Base-by-base conservation (phyloP, 2,888 invertebrate species). In the Spicauda simplicius region DNA sequence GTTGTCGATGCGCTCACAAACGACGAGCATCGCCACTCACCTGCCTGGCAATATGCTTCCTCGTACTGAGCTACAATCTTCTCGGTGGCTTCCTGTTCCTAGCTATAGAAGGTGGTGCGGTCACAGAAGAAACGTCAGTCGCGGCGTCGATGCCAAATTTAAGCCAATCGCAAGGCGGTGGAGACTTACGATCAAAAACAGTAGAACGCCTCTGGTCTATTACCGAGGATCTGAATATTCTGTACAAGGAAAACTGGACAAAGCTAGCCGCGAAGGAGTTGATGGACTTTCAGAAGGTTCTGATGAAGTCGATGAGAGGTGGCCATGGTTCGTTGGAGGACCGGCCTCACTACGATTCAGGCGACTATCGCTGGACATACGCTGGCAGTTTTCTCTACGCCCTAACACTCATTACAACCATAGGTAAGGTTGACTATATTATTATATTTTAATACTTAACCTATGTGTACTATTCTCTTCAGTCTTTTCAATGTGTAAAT, bases 211-310 rank as follows among this genome's bases (percentile, higher is more conserved):
- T 97, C 69, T 97, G 97, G 97, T 96, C 96, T 69, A 97, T 97
- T 73, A 97, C 98, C 0, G 96, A 97, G 84, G 96, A 97, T 81
- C 92, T 98, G 65, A 98, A 98, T 84, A 97, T 98, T 76, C 92
- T 98, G 67, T 97, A 98, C 84, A 96, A 97, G 80, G 97, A 97
- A 78, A 98, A 98, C 86, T 98, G 98, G 98, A 98, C 98, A 16
- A 94, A 96, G 73, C 86, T 97, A 72, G 98, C 98, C 0, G 97
- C 97, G n/a, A 95, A 96, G 74, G 97, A 97, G 86, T 97, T 99
- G 75, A 94, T 97, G 85, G 95, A 96, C 79, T 97, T 97, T 83
- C 97, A 98, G 89, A 95, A 96, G 76, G 93, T 94, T 62, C 77
- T 95, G 66, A 88, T 95, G 68, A 88, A 92, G 73, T 92, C 94